Percentiles rank a stretch among this genome's conserved stretches.
Conservation (phyloP, 1,140 invertebrate species). For the Tetramorium simillimum region DNA sequence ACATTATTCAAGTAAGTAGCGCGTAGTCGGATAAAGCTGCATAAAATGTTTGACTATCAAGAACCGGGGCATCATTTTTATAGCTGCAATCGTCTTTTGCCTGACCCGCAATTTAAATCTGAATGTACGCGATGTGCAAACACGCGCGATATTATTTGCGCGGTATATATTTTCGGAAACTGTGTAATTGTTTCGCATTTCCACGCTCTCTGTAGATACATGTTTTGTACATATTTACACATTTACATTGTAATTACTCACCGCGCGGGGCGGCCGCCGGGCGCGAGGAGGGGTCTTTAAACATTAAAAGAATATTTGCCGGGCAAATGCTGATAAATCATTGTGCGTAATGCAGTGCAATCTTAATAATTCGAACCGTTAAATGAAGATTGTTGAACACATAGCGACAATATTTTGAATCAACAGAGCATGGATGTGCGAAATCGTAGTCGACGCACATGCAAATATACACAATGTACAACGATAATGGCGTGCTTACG, state of each 20-base stretch:
- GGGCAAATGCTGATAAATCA: conserved; percentile 63
- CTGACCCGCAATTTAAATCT: conserved; percentile 31
- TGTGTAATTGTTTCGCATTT: conserved; percentile 60
- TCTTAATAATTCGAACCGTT: conserved; percentile 59
- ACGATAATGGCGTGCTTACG: conserved; percentile 36
- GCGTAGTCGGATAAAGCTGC: not conserved
- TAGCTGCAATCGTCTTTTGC: conserved; percentile 39
- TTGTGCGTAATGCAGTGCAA: conserved; percentile 57
- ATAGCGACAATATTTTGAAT: conserved; percentile 61
- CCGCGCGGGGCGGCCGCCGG: conserved; percentile 16
- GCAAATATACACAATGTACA: conserved; percentile 43
- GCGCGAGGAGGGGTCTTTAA: conserved; percentile 43
- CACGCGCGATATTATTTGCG: conserved; percentile 52
- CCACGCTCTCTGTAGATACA: conserved; percentile 60
- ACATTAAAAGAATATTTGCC: conserved; percentile 64
- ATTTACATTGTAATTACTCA: conserved; percentile 63
- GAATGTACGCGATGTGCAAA: conserved; percentile 39
- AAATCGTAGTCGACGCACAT: conserved; percentile 50
- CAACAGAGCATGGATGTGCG: conserved; percentile 42
- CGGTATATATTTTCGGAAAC: conserved; percentile 60
- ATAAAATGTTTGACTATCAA: conserved; percentile 25
- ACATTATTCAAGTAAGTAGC: not conserved
- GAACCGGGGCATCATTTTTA: not conserved
- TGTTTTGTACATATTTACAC: conserved; percentile 64
- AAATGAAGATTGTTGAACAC: conserved; percentile 52